Conservation (phyloP, 2,888 invertebrate species). For the Philereme vetulata region DNA sequence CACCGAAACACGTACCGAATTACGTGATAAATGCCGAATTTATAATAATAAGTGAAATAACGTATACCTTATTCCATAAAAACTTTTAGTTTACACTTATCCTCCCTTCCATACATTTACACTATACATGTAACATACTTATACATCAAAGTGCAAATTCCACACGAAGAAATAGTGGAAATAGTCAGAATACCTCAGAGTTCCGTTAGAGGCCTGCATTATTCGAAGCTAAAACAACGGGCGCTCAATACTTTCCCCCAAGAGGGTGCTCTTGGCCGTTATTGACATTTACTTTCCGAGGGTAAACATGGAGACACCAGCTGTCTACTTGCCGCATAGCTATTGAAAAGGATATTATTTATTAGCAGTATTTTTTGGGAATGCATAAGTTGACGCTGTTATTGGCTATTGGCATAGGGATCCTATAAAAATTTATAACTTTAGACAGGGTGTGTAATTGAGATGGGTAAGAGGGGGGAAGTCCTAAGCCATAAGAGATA, state of each 20-base stretch:
- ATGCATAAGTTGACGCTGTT: conserved; percentile 25
- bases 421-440: no score
- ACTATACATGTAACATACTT: background rate
- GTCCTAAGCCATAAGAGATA: no score
- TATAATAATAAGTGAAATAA: no score
- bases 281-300: conserved; percentile 81
- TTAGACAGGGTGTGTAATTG: no score
- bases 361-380: conserved; percentile 48
- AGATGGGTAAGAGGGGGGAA: no score
- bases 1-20: no score
- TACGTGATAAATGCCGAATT: no score
- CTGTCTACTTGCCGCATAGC: conserved; percentile 55
- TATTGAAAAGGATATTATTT: conserved; percentile 49
- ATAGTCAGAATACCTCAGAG: conserved; percentile 15
- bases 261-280: conserved; percentile 71
- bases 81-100: no score
- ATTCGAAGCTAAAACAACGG: conserved; percentile 60
- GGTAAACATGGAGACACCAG: conserved; percentile 72
- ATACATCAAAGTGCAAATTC: conserved; percentile 3
- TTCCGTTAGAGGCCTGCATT: conserved; percentile 41
- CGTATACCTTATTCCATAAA: no score
- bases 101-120: background rate
- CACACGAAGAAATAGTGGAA: conserved; percentile 5
- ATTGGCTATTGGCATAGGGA: background rate
- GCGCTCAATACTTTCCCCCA: conserved; percentile 61